A percentile compares a stretch with the other conserved stretches of the same genome.
phyloP scores from a whole-genome alignment of 1,140 invertebrate species.

The Coelopa frigida region DNA sequence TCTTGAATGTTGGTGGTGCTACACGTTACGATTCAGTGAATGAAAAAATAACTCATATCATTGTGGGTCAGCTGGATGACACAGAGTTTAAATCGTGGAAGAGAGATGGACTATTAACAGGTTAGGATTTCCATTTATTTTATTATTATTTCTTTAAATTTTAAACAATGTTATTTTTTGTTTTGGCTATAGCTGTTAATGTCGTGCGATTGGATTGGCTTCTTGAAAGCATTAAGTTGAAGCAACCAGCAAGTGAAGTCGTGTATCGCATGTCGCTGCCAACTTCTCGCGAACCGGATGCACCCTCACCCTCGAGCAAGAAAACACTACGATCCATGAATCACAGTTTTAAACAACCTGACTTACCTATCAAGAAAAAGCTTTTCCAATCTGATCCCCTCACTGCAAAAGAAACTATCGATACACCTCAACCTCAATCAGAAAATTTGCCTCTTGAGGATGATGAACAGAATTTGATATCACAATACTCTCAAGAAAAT shows the following conservation, averaged over 20 bases:
- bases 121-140: too few relatives aligned
- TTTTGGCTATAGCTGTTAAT: conserved; percentile 50
- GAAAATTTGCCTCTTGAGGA: conserved; percentile 7
- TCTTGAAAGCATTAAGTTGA: conserved; percentile 59
- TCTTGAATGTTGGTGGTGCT: conserved; percentile 73
- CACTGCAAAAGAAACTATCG: not conserved
- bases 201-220: conserved; percentile 68
- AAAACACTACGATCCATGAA: conserved; percentile 40
- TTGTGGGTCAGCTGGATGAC: conserved; percentile 56
- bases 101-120: conserved; percentile 20
- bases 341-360: conserved; percentile 40
- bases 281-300: conserved; percentile 25
- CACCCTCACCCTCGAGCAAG: conserved; percentile 58
- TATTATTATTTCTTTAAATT: too few relatives aligned
- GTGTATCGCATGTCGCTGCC: conserved; percentile 40
- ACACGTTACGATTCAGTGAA: conserved; percentile 68
- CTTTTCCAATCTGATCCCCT: conserved; percentile 17
- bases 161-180: not conserved
- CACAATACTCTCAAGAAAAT: conserved; percentile 37
- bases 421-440: conserved; percentile 5
- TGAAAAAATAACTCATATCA: conserved; percentile 71
- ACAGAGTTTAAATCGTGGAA: conserved; percentile 31
- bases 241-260: conserved; percentile 54
- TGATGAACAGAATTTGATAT: conserved; percentile 19
- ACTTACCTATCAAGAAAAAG: conserved; percentile 29